phyloP scores from a whole-genome alignment of 2,888 invertebrate species.

The Oasisia sp. region DNA sequence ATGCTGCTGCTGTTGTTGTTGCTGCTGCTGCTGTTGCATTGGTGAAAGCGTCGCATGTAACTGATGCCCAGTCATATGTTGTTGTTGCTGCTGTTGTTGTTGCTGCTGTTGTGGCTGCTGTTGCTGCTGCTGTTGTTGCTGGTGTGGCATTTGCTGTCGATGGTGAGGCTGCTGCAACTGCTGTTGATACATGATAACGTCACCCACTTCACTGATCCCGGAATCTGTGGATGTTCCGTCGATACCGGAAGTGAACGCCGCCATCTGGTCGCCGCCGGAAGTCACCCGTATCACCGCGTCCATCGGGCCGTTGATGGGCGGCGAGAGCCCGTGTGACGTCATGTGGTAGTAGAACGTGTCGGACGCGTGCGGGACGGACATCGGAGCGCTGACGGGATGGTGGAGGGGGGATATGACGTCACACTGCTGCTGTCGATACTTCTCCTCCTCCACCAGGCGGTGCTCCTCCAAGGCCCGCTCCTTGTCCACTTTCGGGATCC shows the following conservation, averaged over 20 bases:
- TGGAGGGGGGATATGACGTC: background rate
- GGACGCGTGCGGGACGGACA: background rate
- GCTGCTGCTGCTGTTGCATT: background rate
- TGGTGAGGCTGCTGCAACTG: background rate
- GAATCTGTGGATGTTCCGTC: background rate
- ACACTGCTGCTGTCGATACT: background rate
- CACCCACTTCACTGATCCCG: background rate
- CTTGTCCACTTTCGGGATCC: constrained; percentile 63
- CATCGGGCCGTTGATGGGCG: background rate
- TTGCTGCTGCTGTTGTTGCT: background rate
- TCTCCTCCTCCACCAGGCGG: constrained; percentile 14
- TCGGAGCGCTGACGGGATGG: background rate
- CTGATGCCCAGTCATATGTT: background rate
- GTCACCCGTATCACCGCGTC: background rate
- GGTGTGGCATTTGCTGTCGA: background rate
- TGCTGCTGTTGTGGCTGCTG: background rate
- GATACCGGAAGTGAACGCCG: background rate
- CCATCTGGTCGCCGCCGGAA: background rate
- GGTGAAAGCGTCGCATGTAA: background rate
- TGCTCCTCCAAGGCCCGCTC: constrained; percentile 55
- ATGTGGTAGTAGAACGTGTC: background rate
- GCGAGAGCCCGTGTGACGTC: background rate
- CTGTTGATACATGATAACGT: background rate
- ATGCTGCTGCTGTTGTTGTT: background rate
- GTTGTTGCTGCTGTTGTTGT: background rate